Evolutionary conservation across 2,113 vertebrate genomes (phyloP), one percentile per base, ranked within the genome.

Genomic region (Cebus imitator): DNA sequence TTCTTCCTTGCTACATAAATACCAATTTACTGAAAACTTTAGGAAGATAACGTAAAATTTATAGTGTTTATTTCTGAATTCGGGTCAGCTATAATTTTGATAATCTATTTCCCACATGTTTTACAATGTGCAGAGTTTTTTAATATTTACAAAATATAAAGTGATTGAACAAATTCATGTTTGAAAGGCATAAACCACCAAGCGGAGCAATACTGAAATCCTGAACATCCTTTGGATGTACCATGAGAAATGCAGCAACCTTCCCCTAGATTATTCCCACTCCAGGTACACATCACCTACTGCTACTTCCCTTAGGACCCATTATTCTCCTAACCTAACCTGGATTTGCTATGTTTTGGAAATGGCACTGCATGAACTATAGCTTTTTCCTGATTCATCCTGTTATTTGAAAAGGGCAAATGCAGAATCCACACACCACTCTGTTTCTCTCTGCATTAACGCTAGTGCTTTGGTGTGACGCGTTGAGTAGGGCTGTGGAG

Each of bases 341-440:
- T 73, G 18, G 23, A 55, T 57, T 66, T 82, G 35, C 32, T 79
- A 21, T 64, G n/a, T 57, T 92, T 91, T 70, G 43, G 91, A 95
- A 96, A 91, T 85, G 80, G 52, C 27, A 43, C 43, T 52, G 14
- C 13, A 40, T 10, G 50, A 61, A 43, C 20, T 32, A 61, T 32
- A 14, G 40, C 6, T 45, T 58, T 4, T 81, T 97, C 95, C 57
- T 70, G 45, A 64, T 80, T 75, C 48, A n/a, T 79, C 72, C 14
- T 52, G 10, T 35, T 76, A 20, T 79, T 57, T 0, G 1, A 70
- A 86, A 76, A 88, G 27, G 37, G 82, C 13, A 32, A 23, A 55
- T 20, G 5, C n/a, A 43, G 32, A 30, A 35, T 25, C 4, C 45
- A 6, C 43, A 20, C 25, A 37, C 0, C 23, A 4, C 32, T 50